phyloP scores from a whole-genome alignment of 2,888 invertebrate genomes.

The Trichogramma dendrolimi region DNA sequence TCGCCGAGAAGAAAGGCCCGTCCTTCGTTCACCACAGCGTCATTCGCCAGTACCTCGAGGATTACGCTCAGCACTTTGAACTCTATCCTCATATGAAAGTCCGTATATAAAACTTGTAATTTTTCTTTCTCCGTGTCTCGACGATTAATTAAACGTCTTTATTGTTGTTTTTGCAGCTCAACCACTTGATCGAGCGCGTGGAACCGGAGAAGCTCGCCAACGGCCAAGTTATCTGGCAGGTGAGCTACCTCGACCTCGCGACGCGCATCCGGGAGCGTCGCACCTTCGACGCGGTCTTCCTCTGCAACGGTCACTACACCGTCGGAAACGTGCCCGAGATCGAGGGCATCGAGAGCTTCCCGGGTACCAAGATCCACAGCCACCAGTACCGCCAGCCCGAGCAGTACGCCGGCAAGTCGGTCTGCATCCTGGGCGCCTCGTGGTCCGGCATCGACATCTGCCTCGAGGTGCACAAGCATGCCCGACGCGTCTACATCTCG shows the following conservation, averaged over 20 bases:
- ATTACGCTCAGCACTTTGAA: conserved; percentile 65
- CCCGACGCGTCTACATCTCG: conserved; percentile 58
- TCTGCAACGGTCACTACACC: conserved; percentile 85
- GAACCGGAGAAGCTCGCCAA: conserved; percentile 42
- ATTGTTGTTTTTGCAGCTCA: conserved; percentile 35
- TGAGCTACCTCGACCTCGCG: conserved; percentile 58
- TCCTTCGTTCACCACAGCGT: conserved; percentile 68
- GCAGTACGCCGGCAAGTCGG: conserved; percentile 62
- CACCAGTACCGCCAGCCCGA: conserved; percentile 78
- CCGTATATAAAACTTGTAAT: too few species aligned
- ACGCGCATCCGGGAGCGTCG: conserved; percentile 53
- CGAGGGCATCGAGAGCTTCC: conserved; percentile 59
- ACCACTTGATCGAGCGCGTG: conserved; percentile 43
- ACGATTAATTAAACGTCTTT: neutral
- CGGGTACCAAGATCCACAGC: conserved; percentile 71
- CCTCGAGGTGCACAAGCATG: conserved; percentile 63
- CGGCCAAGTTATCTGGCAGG: conserved; percentile 57
- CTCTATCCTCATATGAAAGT: conserved; percentile 66
- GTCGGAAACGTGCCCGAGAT: conserved; percentile 70
- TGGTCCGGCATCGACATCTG: conserved; percentile 81
- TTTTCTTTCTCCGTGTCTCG: too few species aligned
- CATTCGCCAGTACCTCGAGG: conserved; percentile 66
- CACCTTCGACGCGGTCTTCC: conserved; percentile 71
- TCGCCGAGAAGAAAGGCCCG: conserved; percentile 68
- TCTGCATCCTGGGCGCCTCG: conserved; percentile 81